Evolutionary conservation across 2,888 invertebrate genomes (phyloP), one percentile per base, ranked within the genome.

Genomic region (Platycnemis pennipes): DNA sequence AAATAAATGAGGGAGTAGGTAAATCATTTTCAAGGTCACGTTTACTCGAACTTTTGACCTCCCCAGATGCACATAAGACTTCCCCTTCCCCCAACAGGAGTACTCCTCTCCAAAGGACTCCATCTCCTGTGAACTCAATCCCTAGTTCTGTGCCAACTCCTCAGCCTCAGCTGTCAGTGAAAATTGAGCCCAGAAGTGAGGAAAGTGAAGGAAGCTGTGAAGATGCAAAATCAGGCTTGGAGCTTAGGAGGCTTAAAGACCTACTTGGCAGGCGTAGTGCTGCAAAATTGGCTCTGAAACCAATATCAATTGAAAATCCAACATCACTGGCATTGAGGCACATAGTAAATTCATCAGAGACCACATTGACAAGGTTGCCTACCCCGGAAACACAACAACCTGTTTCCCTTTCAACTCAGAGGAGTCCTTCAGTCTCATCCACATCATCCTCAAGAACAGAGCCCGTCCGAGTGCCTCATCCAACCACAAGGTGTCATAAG

Each of bases 11-110:
- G 11, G 69, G 56, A 69, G 56, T 44, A n/a, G 63, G 42, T 44
- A 91, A 91, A 44, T 91, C 91, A 44, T 91, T 56, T 91, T 44
- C 96, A 95, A 96, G 96, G 69, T 96, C 97, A 4, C 96, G 96
- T 94, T 95, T 97, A 31, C 95, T 97, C 63, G 97, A 97, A 95
- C 95, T 97, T 94, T 95, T 97, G n/a, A 96, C 96, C 22, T 96
- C 96, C 56, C 96, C 95, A 86, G 91, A 91, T 91, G 91, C 91
- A n/a, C 63, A 91, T 11, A 88, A 94, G 37, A 37, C 94, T 22
- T 85, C 85, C 22, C 86, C 87, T n/a, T 42, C 94, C 11, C 94
- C 94, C 16, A 91, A n/a, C 13, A 56, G 91, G n/a, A 69, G 91
- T n/a, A 91, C 63, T 5, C 91, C 91, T 11, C n/a, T 22, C 22